phyloP scores from a whole-genome alignment of 2,888 invertebrate species.

The Syrphus vitripennis region DNA sequence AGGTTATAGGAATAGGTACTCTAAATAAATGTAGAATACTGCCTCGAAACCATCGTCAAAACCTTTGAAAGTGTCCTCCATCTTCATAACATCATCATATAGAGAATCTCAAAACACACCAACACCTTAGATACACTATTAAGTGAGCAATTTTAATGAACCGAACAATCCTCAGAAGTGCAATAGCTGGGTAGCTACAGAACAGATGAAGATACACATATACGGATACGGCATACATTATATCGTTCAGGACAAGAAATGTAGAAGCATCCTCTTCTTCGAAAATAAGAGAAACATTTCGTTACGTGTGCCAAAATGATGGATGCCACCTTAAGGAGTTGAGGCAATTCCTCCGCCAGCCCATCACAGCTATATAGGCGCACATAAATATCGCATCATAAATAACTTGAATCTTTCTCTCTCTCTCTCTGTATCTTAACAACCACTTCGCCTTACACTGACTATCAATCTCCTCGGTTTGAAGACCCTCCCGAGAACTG shows the following conservation, averaged over 20 bases:
- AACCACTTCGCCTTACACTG: neutral
- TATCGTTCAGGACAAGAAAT: conserved; percentile 2
- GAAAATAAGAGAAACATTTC: conserved; percentile 57
- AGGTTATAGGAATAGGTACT: neutral
- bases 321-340: conserved; percentile 61
- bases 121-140: conserved; percentile 40
- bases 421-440: neutral
- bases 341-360: neutral
- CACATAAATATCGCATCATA: conserved; percentile 57
- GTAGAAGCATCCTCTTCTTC: neutral
- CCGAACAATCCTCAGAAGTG: conserved; percentile 62
- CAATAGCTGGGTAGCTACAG: neutral
- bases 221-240: conserved; percentile 18
- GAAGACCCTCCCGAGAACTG: neutral
- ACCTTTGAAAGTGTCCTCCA: conserved; percentile 23
- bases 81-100: neutral
- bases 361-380: conserved; percentile 3
- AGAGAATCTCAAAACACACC: neutral
- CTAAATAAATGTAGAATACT: neutral
- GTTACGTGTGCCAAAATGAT: conserved; percentile 68
- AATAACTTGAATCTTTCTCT: conserved; percentile 53
- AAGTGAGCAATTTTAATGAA: conserved; percentile 68
- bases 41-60: neutral
- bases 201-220: conserved; percentile 29
- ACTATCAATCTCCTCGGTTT: neutral